Conservation (phyloP, 2,797 vertebrate genomes). For the Eptatretus atami region DNA sequence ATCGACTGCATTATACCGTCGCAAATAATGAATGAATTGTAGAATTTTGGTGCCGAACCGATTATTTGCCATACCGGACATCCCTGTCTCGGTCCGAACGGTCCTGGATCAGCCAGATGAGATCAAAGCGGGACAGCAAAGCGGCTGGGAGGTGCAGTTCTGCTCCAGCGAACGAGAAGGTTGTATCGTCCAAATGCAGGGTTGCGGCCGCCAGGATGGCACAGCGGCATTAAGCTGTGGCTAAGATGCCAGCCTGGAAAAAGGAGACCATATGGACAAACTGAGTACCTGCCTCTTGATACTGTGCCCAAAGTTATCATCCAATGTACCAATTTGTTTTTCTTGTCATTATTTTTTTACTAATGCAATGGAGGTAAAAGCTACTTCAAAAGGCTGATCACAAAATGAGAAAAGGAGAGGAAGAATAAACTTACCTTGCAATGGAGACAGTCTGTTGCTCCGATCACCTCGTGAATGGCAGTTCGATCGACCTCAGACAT, state of each 20-base stretch:
- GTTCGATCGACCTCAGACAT: conserved; percentile 58
- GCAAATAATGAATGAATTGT: too few species aligned
- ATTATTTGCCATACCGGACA: conserved; percentile 17
- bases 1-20: neutral
- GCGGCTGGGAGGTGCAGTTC: conserved; percentile 62
- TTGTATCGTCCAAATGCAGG: conserved; percentile 60
- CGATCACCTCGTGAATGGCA: conserved; percentile 75
- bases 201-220: conserved; percentile 53
- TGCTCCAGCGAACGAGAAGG: conserved; percentile 39
- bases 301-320: too few species aligned
- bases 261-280: neutral
- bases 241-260: conserved; percentile 44
- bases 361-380: too few species aligned
- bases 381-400: too few species aligned
- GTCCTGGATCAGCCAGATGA: conserved; percentile 75
- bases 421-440: conserved; percentile 24
- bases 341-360: too few species aligned
- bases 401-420: too few species aligned
- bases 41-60: too few species aligned
- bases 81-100: conserved; percentile 42
- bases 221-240: conserved; percentile 57
- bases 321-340: too few species aligned
- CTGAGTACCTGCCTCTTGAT: neutral
- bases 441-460: conserved; percentile 83
- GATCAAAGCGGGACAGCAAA: conserved; percentile 49